Base-by-base conservation (phyloP, 1,140 invertebrate species). In the Lordiphosa collinella region DNA sequence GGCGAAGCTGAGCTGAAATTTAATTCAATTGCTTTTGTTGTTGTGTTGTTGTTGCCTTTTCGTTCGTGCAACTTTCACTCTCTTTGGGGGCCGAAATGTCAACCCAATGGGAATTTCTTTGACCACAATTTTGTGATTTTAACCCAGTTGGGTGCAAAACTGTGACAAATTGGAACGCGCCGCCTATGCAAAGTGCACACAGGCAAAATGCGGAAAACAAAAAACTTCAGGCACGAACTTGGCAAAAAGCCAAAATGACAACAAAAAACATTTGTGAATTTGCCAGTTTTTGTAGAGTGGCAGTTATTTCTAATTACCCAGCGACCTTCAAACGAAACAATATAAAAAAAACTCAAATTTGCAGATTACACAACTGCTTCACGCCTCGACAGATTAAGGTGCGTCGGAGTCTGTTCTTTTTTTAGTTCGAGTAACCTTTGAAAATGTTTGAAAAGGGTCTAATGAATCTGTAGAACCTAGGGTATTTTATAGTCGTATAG, bases 21-120 rank as follows among this genome's bases (percentile, higher is more conserved):
- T 82, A 80, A 80, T 80, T 69, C 59, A 60, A 55, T 74, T 57
- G 38, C 37, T 59, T n/a, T 43, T 32, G 48, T 40, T 58, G 43
- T 43, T 55, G 11, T 43, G 22, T 16, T 29, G 22, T 44, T 44
- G 25, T 9, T 29, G 11, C 12, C 25, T 25, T 12, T 25, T 37
- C 14, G 34, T 62, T 82, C 79, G 78, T 82, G 78, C 78, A 82
- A 82, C 78, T 82, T 82, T 82, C 78, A 82, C 78, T 82, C 78
- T 82, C 78, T 78, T 62, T 76, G 64, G 68, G 59, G 79, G 67
- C 72, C 78, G 78, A 41, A 80, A 65, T 82, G 78, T 82, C 79
- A 84, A 62, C 47, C 54, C 37, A 52, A 59, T 31, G 22, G 14
- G 50, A 29, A 34, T 60, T 52, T 50, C 49, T 60, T 79, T 70